phyloP scores from a whole-genome alignment of 1,140 invertebrate species.

The Aphidius ervi region DNA sequence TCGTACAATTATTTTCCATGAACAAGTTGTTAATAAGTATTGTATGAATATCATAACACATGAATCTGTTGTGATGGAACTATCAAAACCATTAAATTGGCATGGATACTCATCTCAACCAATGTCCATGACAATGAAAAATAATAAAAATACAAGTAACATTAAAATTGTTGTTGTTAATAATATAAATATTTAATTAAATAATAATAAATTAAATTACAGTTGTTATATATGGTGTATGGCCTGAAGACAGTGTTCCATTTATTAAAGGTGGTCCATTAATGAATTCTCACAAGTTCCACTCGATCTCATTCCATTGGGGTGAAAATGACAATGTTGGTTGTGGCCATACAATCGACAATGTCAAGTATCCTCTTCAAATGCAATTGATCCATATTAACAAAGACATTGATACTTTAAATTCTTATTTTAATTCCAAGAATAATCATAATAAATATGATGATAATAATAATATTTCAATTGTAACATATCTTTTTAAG shows the following conservation, averaged over 20 bases:
- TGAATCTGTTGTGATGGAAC: conserved; percentile 28
- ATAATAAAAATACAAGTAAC: conserved; percentile 38
- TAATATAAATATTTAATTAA: not conserved
- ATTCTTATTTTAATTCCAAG: too few relatives aligned
- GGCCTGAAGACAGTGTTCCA: conserved; percentile 34
- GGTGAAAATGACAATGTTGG: conserved; percentile 55
- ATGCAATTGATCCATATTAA: conserved; percentile 53
- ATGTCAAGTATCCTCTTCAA: conserved; percentile 54
- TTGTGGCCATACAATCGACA: conserved; percentile 58
- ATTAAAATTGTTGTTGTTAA: not conserved
- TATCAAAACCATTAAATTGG: conserved; percentile 35
- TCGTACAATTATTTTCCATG: not conserved
- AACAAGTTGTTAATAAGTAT: conserved; percentile 27
- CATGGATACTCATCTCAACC: conserved; percentile 31
- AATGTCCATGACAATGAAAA: conserved; percentile 31
- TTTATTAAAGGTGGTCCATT: conserved; percentile 53
- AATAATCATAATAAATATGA: too few relatives aligned
- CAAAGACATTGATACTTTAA: not conserved
- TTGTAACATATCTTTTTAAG: conserved; percentile 52
- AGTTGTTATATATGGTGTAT: conserved; percentile 33
- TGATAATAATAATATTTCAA: conserved; percentile 30
- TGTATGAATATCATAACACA: conserved; percentile 48
- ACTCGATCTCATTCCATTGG: conserved; percentile 56
- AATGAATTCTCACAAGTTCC: conserved; percentile 48
- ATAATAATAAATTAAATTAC: conserved; percentile 1